Conservation (phyloP, 2,113 vertebrate species). For the Pontoporia blainvillei region DNA sequence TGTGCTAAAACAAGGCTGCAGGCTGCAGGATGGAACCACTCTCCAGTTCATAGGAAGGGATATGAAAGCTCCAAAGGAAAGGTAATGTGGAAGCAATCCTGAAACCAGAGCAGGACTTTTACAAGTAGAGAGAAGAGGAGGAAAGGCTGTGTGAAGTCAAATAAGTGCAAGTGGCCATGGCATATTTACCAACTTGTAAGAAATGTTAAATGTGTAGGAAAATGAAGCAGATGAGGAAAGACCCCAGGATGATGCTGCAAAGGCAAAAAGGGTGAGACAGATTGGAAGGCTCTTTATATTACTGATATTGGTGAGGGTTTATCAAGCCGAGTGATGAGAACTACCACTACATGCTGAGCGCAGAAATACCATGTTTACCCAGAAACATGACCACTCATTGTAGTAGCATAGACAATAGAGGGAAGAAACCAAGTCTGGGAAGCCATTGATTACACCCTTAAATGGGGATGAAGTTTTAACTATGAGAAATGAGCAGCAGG, state of each 20-base stretch:
- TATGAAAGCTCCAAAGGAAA: background rate
- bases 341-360: background rate
- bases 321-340: background rate
- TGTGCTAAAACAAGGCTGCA: background rate
- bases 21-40: background rate
- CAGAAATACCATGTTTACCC: background rate
- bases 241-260: background rate
- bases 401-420: rapidly evolving
- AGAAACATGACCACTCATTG: rapidly evolving
- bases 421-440: background rate
- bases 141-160: background rate
- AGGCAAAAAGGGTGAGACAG: background rate
- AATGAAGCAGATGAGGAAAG: background rate
- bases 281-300: background rate
- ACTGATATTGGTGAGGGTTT: background rate
- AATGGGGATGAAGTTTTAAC: background rate
- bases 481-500: background rate
- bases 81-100: background rate
- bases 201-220: background rate
- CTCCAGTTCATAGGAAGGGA: background rate
- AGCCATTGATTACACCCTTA: background rate
- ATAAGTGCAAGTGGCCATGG: too few relatives aligned
- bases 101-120: background rate
- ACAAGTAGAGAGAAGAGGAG: background rate
- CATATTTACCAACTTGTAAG: background rate